Base-by-base conservation (phyloP, 2,888 invertebrate genomes). In the Phyto melanocephala region DNA sequence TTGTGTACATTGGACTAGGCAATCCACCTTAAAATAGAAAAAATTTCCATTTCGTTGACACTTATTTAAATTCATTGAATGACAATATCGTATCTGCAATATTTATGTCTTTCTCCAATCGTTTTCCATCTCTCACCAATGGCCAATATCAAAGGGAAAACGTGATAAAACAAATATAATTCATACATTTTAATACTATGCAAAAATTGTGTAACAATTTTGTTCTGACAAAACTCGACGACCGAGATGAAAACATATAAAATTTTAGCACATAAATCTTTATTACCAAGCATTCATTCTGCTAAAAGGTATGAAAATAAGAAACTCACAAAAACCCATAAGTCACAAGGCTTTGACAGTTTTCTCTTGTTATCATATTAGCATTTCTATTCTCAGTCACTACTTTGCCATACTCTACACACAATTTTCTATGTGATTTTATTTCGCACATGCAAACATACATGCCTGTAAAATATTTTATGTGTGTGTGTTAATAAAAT, bases 311-410 rank as follows among this genome's bases (percentile, higher is more conserved):
- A 13, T n/a, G n/a, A n/a, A n/a, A n/a, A n/a, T n/a, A n/a, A n/a
- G n/a, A n/a, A n/a, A n/a, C n/a, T n/a, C n/a, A n/a, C n/a, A 37
- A 10, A 60, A 42, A 50, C 35, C 28, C 40, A 72, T 72, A 72
- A 72, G 52, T 52, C n/a, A n/a, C 72, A 72, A 60, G 42, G 72
- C 72, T 72, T 62, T 62, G 72, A 50, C 72, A 72, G 50, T 47
- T 72, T 72, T 62, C 62, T 62, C 72, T 62, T 72, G 62, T 62
- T 72, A 62, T 72, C 52, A 52, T 72, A 72, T 72, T 72, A 72
- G 60, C 71, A 71, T 60, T 71, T 70, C 45, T 22, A 50, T 50
- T 50, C n/a, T n/a, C 40, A 24, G 13, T 47, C 50, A 13, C 17
- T 52, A 37, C 7, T 13, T 10, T 50, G 17, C 45, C 15, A 45